Evolutionary conservation across 1,140 invertebrate species (phyloP), one percentile per base, ranked within the genome.

Genomic region (Elymnias hypermnestra): DNA sequence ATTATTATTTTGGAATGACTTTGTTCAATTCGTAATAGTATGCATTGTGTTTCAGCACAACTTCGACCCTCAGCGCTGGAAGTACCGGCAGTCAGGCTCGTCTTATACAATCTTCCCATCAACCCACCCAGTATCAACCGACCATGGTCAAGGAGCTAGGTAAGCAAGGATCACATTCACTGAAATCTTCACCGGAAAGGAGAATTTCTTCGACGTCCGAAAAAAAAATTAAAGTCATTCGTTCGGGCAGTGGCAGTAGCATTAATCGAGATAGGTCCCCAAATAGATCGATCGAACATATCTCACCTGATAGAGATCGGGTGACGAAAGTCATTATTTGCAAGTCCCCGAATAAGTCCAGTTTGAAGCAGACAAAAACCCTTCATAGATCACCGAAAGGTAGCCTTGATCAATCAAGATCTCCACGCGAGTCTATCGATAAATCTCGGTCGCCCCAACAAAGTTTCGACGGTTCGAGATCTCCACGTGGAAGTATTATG

Each of bases 41-140:
- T 33, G 4, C 15, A 26, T 25, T 7, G 1, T 31, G 53, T 72
- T 75, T 31, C 83, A 94, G 95, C 87, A 97, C 95, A 57, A 95
- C 95, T 48, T 97, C 95, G 46, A 97, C 96, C 6, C 91, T 97
- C 72, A 97, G 95, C 53, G 95, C 95, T 47, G 95, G 96, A 59
- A 97, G 95, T 79, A 97, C 95, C 29, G 95, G 95, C 60, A 96
- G 94, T 71, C 95, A 97, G 79, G 96, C 96, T 10, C 91, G 94
- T 65, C 90, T 98, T 52, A 97, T 97, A 71, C 95, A 97, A 85
- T 95, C 95, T 45, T 97, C 95, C 53, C 94, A 97, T 83, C 94
- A 95, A 64, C 96, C 96, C 28, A 91, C 94, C 58, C 94, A 93
- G 66, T 96, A 96, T 84, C 94, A 95, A 57, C 94, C 94, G 14